A percentile compares a stretch with the other conserved stretches of the same genome.
Evolutionary conservation across 2,888 invertebrate species (phyloP).

Genomic region (Drosophila quasianomalipes): DNA sequence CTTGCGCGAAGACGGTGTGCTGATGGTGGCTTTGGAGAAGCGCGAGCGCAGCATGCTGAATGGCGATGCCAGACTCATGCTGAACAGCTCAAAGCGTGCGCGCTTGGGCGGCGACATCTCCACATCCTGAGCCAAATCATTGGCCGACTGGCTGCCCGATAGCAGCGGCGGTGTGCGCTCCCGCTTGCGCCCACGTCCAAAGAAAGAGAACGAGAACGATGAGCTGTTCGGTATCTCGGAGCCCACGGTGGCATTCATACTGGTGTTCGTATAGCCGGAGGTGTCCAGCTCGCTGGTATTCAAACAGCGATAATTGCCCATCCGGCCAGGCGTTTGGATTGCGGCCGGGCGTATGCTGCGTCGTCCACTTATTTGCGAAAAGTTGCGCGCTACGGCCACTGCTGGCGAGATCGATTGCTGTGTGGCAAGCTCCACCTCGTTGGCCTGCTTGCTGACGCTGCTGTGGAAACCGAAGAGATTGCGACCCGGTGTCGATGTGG

Average conservation of each 20-base stretch:
- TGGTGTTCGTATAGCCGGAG: constrained; percentile 78
- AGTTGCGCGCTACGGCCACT: constrained; percentile 60
- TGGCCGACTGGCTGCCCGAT: constrained; percentile 65
- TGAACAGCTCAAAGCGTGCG: constrained; percentile 83
- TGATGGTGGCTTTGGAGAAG: constrained; percentile 80
- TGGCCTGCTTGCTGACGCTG: constrained; percentile 62
- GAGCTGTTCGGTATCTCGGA: constrained; percentile 84
- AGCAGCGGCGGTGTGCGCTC: constrained; percentile 78
- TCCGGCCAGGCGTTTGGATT: constrained; percentile 72
- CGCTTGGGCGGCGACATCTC: constrained; percentile 83
- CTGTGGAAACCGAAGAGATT: constrained; percentile 63
- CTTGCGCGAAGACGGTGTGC: constrained; percentile 77
- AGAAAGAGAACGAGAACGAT: constrained; percentile 83
- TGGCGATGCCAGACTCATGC: constrained; percentile 79
- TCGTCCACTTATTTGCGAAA: constrained; percentile 82
- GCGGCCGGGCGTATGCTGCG: constrained; percentile 80
- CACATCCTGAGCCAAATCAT: constrained; percentile 74
- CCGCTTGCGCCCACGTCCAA: constrained; percentile 83
- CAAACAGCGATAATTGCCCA: constrained; percentile 80
- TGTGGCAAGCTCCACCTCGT: constrained; percentile 66
- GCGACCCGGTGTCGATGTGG: constrained; percentile 83
- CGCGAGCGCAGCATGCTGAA: constrained; percentile 82
- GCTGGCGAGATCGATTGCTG: constrained; percentile 63
- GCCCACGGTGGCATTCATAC: constrained; percentile 85
- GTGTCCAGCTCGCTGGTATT: constrained; percentile 82